Evolutionary conservation across 2,888 invertebrate genomes (phyloP).

Genomic region (Drosophila fungiperda): DNA sequence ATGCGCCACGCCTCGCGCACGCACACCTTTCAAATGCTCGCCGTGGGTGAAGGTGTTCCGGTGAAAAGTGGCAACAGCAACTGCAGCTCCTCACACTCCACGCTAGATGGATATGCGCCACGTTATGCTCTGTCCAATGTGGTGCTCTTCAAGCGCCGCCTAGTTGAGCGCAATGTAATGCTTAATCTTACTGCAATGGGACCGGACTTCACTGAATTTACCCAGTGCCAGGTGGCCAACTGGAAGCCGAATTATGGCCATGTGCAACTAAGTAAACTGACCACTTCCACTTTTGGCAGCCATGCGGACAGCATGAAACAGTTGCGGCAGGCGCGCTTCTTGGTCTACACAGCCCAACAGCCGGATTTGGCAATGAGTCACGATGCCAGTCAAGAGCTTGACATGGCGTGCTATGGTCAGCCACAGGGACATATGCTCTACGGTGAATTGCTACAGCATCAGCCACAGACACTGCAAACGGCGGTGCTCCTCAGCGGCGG

Average conservation of each 20-base stretch:
- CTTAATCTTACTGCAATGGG: constrained; percentile 84
- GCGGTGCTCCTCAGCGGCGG: constrained; percentile 86
- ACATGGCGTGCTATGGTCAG: constrained; percentile 73
- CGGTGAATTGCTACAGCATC: constrained; percentile 76
- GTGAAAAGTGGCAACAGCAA: constrained; percentile 47
- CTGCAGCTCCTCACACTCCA: constrained; percentile 76
- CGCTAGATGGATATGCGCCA: constrained; percentile 73
- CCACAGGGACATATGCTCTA: constrained; percentile 81
- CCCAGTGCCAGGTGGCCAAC: constrained; percentile 83
- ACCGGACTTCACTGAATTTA: constrained; percentile 83
- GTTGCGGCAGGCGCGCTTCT: constrained; percentile 87
- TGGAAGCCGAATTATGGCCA: constrained; percentile 84
- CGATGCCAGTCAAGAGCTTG: constrained; percentile 71
- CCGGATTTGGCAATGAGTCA: constrained; percentile 86
- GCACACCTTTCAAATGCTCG: constrained; percentile 82
- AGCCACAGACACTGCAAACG: constrained; percentile 81
- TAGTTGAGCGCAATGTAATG: constrained; percentile 71
- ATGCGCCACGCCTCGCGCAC: constrained; percentile 70
- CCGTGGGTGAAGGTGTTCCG: constrained; percentile 76
- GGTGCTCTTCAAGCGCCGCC: constrained; percentile 82
- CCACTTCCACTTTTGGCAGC: constrained; percentile 71
- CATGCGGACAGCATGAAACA: constrained; percentile 85
- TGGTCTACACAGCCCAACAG: constrained; percentile 88
- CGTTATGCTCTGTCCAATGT: constrained; percentile 82
- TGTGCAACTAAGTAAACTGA: constrained; percentile 77